Conservation (phyloP, 2,113 vertebrate species). For the Hyperoodon ampullatus region DNA sequence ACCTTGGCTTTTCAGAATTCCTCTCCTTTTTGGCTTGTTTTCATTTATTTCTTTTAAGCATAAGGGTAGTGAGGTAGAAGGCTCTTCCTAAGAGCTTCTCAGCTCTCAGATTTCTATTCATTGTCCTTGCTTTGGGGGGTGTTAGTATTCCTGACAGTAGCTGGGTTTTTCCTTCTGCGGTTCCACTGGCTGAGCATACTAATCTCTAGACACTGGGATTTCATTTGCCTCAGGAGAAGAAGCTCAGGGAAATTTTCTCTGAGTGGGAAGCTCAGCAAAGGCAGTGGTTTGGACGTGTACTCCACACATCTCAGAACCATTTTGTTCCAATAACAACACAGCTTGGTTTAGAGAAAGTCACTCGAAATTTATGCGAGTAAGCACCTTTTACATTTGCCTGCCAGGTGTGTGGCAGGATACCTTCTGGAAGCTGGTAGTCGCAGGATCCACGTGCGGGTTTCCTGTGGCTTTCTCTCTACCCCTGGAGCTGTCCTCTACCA, state of each 20-base stretch:
- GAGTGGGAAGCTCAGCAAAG: slow-evolving; percentile 56
- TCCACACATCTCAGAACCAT: slow-evolving; percentile 52
- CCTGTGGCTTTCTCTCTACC: background rate
- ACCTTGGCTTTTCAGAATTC: background rate
- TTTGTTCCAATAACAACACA: slow-evolving; percentile 70
- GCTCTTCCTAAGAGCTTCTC: background rate
- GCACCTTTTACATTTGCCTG: slow-evolving; percentile 70
- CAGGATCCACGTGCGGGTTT: background rate
- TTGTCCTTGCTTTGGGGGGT: slow-evolving; percentile 5
- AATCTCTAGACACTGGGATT: slow-evolving; percentile 29
- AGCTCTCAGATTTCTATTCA: background rate
- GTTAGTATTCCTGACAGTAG: background rate
- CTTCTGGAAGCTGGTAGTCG: slow-evolving; percentile 63
- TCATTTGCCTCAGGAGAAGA: slow-evolving; percentile 15
- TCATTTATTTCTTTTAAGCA: background rate
- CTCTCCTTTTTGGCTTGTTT: background rate
- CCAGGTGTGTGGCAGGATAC: slow-evolving; percentile 63
- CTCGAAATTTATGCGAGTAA: slow-evolving; percentile 70
- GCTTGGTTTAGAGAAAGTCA: slow-evolving; percentile 71
- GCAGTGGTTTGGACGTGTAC: slow-evolving; percentile 39
- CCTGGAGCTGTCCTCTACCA: background rate
- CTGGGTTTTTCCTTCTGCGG: background rate
- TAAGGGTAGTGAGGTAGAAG: slow-evolving; percentile 12
- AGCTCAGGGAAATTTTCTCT: slow-evolving; percentile 40
- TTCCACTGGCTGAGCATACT: background rate